phyloP scores from a whole-genome alignment of 2,113 vertebrate genomes.

The Haemorhous mexicanus region DNA sequence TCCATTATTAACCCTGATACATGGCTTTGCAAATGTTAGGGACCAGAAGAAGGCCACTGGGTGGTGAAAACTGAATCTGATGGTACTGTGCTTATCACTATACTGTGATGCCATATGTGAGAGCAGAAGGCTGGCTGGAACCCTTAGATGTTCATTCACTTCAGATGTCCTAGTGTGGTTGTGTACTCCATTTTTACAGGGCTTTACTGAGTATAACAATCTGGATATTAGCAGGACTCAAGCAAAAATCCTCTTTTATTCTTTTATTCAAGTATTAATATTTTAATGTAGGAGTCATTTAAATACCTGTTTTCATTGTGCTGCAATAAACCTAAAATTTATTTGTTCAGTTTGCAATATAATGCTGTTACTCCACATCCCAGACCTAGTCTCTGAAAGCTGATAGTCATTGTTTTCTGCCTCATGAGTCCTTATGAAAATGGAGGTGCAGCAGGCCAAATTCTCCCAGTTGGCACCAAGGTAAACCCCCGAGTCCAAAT shows the following conservation, averaged over 20 bases:
- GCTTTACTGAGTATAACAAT: neutral
- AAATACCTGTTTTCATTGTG: neutral
- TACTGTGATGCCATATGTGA: neutral
- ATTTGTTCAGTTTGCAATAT: neutral
- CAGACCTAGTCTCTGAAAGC: neutral
- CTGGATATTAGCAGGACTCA: neutral
- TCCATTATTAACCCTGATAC: neutral
- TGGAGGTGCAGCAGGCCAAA: neutral
- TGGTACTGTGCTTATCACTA: neutral
- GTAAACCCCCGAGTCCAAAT: neutral
- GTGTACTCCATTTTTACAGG: neutral
- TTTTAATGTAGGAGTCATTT: neutral
- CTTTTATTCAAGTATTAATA: neutral
- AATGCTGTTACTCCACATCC: neutral
- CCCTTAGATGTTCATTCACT: neutral
- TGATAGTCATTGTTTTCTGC: neutral
- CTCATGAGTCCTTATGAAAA: neutral
- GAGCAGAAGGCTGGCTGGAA: neutral
- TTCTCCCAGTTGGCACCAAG: neutral
- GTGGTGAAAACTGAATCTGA: neutral
- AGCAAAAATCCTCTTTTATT: neutral
- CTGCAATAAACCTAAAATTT: neutral
- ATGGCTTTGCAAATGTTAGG: neutral
- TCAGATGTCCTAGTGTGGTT: neutral
- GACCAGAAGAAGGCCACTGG: neutral